phyloP scores from a whole-genome alignment of 1,140 invertebrate species.

The Hormaphis cornu region DNA sequence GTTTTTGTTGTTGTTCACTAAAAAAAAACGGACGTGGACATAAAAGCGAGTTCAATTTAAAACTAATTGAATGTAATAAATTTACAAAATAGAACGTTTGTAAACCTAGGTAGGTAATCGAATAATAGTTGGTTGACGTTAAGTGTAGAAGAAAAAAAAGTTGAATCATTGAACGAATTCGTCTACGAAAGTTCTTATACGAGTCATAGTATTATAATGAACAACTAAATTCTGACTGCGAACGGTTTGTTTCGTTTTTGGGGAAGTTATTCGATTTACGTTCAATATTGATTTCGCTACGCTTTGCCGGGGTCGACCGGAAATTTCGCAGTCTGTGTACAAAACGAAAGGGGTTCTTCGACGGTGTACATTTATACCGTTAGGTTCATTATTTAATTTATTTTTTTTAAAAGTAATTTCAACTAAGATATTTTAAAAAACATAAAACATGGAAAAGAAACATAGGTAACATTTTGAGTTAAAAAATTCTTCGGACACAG shows the following conservation, averaged over 20 bases:
- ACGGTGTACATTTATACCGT: neutral
- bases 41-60: no score
- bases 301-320: neutral
- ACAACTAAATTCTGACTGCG: neutral
- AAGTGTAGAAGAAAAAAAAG: no score
- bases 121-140: no score
- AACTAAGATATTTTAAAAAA: neutral
- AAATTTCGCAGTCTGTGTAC: neutral
- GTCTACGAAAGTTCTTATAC: no score
- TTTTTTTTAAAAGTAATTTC: neutral
- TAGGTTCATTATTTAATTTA: neutral
- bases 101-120: no score
- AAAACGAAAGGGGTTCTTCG: neutral
- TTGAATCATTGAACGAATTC: no score
- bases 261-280: neutral
- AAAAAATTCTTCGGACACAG: neutral
- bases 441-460: neutral
- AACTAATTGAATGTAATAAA: no score
- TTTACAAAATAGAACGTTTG: no score
- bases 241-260: neutral
- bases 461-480: neutral
- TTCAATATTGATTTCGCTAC: conserved; percentile 9
- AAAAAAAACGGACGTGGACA: no score
- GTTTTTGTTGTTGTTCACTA: no score
- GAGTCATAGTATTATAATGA: neutral